phyloP scores from a whole-genome alignment of 2,888 invertebrate species.

The Toxonevra muliebris region DNA sequence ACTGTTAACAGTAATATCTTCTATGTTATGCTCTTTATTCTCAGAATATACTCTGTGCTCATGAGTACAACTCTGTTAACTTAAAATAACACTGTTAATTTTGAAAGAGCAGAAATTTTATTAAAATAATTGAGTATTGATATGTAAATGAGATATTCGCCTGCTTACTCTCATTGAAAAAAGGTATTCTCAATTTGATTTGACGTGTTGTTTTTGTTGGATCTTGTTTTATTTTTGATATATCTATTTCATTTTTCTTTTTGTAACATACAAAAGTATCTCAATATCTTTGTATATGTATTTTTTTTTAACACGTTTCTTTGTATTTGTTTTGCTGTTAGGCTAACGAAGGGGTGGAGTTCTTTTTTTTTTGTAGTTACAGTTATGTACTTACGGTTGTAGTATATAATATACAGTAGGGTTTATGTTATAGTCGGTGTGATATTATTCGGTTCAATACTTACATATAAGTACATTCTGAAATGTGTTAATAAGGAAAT shows the following conservation, averaged over 20 bases:
- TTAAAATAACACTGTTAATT: no score
- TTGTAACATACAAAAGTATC: not conserved
- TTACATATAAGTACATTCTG: no score
- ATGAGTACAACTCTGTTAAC: no score
- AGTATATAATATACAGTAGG: not conserved
- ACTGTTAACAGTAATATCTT: no score
- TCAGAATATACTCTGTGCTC: no score
- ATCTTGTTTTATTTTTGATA: not conserved
- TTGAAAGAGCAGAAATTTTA: no score
- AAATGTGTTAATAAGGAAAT: no score
- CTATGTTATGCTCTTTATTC: no score
- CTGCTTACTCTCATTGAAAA: not conserved
- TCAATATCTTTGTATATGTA: no score
- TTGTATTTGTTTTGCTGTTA: slow-evolving; percentile 4
- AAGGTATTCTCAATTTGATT: slow-evolving; percentile 2
- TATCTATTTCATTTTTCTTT: not conserved
- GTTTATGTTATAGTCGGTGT: not conserved
- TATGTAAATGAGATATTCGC: slow-evolving; percentile 16
- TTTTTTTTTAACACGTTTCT: not conserved
- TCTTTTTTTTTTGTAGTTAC: not conserved
- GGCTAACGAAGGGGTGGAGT: slow-evolving; percentile 23
- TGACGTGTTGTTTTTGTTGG: not conserved
- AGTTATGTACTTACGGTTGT: not conserved
- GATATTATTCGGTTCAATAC: no score
- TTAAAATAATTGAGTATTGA: slow-evolving; percentile 34